phyloP scores from a whole-genome alignment of 2,113 vertebrate genomes.

The Herpetotheres cachinnans region DNA sequence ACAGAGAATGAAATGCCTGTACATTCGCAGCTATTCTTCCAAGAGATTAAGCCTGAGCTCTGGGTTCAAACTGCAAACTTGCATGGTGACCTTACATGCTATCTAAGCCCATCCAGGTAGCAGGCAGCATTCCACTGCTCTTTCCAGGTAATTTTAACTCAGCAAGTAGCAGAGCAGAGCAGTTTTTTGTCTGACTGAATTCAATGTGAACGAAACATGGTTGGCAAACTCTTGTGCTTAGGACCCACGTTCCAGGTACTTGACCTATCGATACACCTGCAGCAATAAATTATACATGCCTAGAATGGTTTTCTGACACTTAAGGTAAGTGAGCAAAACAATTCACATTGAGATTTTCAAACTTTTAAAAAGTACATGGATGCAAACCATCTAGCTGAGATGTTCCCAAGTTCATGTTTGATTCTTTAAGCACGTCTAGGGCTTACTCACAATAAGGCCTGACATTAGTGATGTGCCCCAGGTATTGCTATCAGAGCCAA shows the following conservation, averaged over 20 bases:
- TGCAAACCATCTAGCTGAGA: background rate
- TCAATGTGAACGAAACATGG: background rate
- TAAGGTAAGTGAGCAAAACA: background rate
- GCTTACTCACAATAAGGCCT: background rate
- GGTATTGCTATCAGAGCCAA: background rate
- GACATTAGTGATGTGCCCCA: background rate
- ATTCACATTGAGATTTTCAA: background rate
- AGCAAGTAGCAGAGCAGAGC: background rate
- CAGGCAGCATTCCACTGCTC: background rate
- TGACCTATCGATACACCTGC: background rate
- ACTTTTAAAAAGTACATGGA: background rate
- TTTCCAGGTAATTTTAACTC: background rate
- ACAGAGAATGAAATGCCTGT: background rate
- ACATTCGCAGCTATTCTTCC: background rate
- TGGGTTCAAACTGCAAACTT: background rate
- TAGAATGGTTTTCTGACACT: background rate
- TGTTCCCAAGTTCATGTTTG: background rate
- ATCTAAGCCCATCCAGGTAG: background rate
- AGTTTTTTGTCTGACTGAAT: background rate
- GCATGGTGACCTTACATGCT: background rate
- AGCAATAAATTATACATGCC: background rate
- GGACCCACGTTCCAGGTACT: background rate
- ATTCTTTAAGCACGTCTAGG: background rate
- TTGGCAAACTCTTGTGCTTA: background rate
- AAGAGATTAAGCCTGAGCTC: background rate